Percentiles rank a stretch among this genome's conserved stretches.
Evolutionary conservation across 2,888 invertebrate species (phyloP).

Genomic region (Theretra japonica): DNA sequence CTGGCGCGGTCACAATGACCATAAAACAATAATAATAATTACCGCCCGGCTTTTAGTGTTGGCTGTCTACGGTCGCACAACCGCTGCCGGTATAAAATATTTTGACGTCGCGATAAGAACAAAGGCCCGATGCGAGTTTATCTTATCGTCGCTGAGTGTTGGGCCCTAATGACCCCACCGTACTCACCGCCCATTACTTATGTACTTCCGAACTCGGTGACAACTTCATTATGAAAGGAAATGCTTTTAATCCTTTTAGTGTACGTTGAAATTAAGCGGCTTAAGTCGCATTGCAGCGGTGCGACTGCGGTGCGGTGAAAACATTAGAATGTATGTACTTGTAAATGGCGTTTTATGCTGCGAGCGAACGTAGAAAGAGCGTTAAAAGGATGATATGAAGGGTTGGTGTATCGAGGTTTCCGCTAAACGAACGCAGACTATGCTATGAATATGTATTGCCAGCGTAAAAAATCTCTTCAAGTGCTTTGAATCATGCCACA

Average conservation of each 20-base stretch:
- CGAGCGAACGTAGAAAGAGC: conserved; percentile 1
- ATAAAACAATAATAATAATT: conserved; percentile 47
- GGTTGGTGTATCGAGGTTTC: conserved; percentile 23
- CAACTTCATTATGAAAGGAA: conserved; percentile 64
- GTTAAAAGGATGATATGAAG: conserved; percentile 28
- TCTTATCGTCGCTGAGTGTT: conserved; percentile 75
- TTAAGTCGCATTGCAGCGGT: conserved; percentile 27
- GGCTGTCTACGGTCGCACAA: conserved; percentile 46
- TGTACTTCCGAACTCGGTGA: conserved; percentile 61
- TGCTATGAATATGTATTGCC: conserved; percentile 21
- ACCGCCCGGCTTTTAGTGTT: conserved; percentile 40
- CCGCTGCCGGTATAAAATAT: conserved; percentile 76
- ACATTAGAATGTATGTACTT: conserved; percentile 31
- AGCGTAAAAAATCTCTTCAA: conserved; percentile 21
- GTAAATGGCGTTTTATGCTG: conserved; percentile 25
- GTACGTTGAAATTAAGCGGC: conserved; percentile 31
- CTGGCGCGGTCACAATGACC: conserved; percentile 35
- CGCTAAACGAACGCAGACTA: conserved; percentile 25
- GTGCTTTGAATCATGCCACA: conserved; percentile 19
- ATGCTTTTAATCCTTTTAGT: conserved; percentile 34
- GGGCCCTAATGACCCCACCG: conserved; percentile 71
- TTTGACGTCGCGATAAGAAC: conserved; percentile 78
- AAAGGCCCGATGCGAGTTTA: conserved; percentile 70
- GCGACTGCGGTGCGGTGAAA: conserved; percentile 26
- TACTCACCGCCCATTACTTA: conserved; percentile 51